phyloP scores from a whole-genome alignment of 2,113 vertebrate genomes.

The Myrmophylax atrothorax region DNA sequence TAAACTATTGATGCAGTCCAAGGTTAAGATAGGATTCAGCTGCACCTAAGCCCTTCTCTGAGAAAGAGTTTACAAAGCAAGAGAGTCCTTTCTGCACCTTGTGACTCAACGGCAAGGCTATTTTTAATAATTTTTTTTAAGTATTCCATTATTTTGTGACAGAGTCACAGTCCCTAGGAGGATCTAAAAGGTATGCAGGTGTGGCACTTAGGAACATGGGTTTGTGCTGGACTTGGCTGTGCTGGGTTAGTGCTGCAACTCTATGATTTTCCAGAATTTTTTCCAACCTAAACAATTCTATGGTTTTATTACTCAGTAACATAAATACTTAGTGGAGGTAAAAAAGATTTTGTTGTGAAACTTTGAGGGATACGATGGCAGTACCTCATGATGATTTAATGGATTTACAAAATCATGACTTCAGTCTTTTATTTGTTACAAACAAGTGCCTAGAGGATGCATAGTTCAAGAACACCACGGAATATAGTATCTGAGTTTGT shows the following conservation, averaged over 20 bases:
- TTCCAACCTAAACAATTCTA: not conserved
- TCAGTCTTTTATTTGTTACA: not conserved
- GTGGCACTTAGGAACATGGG: not conserved
- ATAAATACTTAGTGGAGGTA: not conserved
- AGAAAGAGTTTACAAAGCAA: too few species aligned
- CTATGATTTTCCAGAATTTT: not conserved
- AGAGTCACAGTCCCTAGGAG: too few species aligned
- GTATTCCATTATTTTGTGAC: too few species aligned
- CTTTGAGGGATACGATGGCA: not conserved
- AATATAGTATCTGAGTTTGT: not conserved
- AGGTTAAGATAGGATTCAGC: too few species aligned
- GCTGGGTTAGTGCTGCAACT: not conserved
- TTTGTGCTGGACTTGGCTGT: not conserved
- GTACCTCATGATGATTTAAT: not conserved
- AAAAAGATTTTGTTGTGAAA: not conserved
- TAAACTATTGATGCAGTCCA: too few species aligned
- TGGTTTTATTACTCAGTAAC: not conserved
- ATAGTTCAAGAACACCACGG: not conserved
- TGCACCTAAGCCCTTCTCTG: too few species aligned
- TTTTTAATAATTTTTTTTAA: too few species aligned
- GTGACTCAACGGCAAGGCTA: too few species aligned
- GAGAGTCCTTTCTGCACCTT: too few species aligned
- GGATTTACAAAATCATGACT: not conserved
- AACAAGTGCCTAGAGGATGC: not conserved
- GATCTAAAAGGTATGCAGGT: not conserved